Evolutionary conservation across 2,113 vertebrate species (phyloP).

Genomic region (Onychostoma macrolepis): DNA sequence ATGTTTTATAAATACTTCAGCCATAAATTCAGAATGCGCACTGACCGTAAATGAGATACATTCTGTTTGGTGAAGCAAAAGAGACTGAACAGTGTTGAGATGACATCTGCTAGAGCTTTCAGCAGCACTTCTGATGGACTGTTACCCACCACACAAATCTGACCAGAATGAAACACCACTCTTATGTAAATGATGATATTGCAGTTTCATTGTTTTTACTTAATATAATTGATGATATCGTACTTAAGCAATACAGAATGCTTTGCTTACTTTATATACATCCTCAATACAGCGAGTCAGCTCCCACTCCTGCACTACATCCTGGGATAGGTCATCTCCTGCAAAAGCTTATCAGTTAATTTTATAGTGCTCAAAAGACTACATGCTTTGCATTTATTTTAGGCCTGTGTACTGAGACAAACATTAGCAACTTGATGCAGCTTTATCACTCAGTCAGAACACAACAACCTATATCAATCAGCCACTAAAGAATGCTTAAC

Average conservation of each 20-base stretch:
- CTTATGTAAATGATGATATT: neutral
- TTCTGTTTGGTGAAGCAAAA: conserved; percentile 90
- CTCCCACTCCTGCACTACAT: conserved; percentile 81
- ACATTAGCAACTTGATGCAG: neutral
- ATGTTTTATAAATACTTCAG: neutral
- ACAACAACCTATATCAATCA: conserved; percentile 35
- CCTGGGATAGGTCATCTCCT: conserved; percentile 62
- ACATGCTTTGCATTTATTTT: neutral
- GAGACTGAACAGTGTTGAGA: conserved; percentile 85
- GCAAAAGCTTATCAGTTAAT: conserved; percentile 29
- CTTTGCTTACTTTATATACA: conserved; percentile 83
- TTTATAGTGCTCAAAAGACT: neutral
- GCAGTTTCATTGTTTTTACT: neutral
- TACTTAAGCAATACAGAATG: neutral
- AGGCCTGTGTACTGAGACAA: neutral
- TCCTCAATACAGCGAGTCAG: conserved; percentile 86
- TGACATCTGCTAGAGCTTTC: conserved; percentile 73
- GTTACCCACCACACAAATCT: conserved; percentile 91
- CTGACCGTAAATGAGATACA: conserved; percentile 89
- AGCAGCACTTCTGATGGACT: conserved; percentile 76
- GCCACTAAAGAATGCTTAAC: conserved; percentile 10
- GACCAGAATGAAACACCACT: neutral
- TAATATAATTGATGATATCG: neutral
- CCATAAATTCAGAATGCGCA: neutral
- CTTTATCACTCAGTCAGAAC: conserved; percentile 2